phyloP scores from a whole-genome alignment of 2,797 vertebrate species.

The Salarias fasciatus region DNA sequence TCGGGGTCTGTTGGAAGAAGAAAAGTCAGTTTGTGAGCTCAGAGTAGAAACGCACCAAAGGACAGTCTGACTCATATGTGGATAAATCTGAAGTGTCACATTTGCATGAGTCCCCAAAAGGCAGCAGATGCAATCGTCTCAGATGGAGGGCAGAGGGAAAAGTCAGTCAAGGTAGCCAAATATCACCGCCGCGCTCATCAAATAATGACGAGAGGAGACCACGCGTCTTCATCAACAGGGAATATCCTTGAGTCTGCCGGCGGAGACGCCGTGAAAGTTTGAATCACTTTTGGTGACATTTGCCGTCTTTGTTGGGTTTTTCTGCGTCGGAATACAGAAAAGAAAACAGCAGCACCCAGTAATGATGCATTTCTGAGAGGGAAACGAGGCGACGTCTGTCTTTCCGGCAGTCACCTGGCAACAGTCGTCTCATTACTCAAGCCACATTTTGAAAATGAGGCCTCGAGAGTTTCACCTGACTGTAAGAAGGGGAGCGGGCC shows the following conservation, averaged over 20 bases:
- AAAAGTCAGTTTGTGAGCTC: not conserved
- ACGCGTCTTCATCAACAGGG: too few species aligned
- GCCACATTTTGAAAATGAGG: too few species aligned
- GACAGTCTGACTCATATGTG: constrained; percentile 1
- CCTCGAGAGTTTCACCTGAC: too few species aligned
- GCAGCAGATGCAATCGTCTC: not conserved
- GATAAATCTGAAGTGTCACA: constrained; percentile 1
- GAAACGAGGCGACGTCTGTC: too few species aligned
- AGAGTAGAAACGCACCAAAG: not conserved
- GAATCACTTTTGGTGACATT: not conserved
- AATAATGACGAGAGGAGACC: too few species aligned
- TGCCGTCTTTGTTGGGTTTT: not conserved
- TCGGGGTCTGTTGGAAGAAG: not conserved
- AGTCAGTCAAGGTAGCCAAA: not conserved
- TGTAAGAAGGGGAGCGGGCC: too few species aligned
- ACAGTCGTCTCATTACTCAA: too few species aligned
- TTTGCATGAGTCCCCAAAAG: not conserved
- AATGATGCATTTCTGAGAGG: too few species aligned
- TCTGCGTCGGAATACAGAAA: not conserved
- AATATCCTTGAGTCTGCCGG: not conserved
- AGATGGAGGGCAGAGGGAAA: constrained; percentile 2
- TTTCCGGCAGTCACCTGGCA: too few species aligned
- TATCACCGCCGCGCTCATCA: not conserved
- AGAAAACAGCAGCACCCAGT: not conserved
- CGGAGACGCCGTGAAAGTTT: not conserved